These are phyloP conservation scores for Pseudomyrmex pallidus DNA, from an alignment of 1,140 invertebrate genomes.

Conservation along the genomic window DNA sequence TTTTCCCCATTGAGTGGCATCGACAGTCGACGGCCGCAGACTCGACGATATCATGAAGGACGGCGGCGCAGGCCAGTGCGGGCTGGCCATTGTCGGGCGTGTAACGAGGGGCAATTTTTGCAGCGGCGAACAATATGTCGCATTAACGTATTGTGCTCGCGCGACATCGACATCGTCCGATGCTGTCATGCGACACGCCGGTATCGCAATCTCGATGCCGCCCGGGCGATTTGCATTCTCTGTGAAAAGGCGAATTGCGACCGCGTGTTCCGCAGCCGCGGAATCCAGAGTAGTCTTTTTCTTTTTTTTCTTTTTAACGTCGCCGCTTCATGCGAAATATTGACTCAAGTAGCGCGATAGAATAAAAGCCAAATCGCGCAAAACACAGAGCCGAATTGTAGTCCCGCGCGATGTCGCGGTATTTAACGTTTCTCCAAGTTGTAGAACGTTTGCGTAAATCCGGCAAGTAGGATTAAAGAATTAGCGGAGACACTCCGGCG, in stretches of 20 bases:
- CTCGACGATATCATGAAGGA: constrained; percentile 23
- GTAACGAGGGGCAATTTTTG: constrained; percentile 85
- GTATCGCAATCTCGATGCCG: constrained; percentile 69
- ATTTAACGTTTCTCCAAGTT: too few relatives aligned
- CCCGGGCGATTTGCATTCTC: constrained; percentile 68
- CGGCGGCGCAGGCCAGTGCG: neutral
- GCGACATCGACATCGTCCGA: constrained; percentile 20
- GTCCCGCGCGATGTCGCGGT: too few relatives aligned
- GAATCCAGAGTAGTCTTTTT: neutral
- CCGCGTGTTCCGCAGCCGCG: neutral
- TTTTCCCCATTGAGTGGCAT: constrained; percentile 21
- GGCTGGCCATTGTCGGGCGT: constrained; percentile 75
- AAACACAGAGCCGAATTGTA: neutral
- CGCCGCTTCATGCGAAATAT: neutral
- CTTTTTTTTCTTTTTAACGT: constrained; percentile 8
- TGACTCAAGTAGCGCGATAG: neutral
- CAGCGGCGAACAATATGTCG: constrained; percentile 83
- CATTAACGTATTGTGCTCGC: constrained; percentile 83
- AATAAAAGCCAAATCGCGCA: neutral
- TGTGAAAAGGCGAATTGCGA: constrained; percentile 51
- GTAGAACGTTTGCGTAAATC: too few relatives aligned
- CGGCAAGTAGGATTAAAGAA: neutral
- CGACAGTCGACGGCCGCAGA: neutral
- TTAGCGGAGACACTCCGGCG: neutral
- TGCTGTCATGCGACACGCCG: constrained; percentile 65